Conservation (phyloP, 2,797 vertebrate species). For the Mallotus villosus region DNA sequence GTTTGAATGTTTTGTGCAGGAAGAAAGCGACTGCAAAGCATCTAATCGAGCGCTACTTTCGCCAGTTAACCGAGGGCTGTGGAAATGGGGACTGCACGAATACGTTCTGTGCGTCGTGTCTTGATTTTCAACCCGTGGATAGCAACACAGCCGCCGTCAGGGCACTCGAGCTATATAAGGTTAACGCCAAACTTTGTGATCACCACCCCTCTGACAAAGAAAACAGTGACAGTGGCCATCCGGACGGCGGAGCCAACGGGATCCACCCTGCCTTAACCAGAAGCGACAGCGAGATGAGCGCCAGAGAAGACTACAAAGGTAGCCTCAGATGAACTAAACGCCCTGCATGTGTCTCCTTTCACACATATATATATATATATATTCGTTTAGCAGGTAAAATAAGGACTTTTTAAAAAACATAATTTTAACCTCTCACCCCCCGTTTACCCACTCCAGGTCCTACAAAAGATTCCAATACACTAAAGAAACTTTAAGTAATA, state of each 20-base stretch:
- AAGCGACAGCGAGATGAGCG: constrained; percentile 82
- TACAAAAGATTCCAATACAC: too few relatives aligned
- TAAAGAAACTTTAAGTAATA: too few relatives aligned
- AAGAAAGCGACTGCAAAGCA: constrained; percentile 99
- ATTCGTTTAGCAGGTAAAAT: too few relatives aligned
- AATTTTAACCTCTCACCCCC: too few relatives aligned
- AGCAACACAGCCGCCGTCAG: constrained; percentile 96
- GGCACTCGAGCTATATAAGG: constrained; percentile 97
- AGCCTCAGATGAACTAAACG: constrained; percentile 31
- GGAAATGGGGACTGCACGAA: constrained; percentile 99
- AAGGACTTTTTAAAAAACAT: too few relatives aligned
- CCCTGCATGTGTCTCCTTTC: not conserved
- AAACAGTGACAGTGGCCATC: constrained; percentile 80
- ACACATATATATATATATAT: too few relatives aligned
- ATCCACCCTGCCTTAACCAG: constrained; percentile 76
- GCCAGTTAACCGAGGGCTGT: constrained; percentile 99
- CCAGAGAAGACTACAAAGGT: constrained; percentile 91
- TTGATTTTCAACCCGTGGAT: constrained; percentile 92
- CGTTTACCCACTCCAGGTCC: too few relatives aligned
- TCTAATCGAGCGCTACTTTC: constrained; percentile 99
- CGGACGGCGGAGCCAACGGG: constrained; percentile 83
- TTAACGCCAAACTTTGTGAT: constrained; percentile 98
- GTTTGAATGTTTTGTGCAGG: constrained; percentile 88
- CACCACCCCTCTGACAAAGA: constrained; percentile 92
- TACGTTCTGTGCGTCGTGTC: constrained; percentile 95